Evolutionary conservation across 2,797 vertebrate genomes (phyloP).

Genomic region (Parauchenoglanis ngamensis): DNA sequence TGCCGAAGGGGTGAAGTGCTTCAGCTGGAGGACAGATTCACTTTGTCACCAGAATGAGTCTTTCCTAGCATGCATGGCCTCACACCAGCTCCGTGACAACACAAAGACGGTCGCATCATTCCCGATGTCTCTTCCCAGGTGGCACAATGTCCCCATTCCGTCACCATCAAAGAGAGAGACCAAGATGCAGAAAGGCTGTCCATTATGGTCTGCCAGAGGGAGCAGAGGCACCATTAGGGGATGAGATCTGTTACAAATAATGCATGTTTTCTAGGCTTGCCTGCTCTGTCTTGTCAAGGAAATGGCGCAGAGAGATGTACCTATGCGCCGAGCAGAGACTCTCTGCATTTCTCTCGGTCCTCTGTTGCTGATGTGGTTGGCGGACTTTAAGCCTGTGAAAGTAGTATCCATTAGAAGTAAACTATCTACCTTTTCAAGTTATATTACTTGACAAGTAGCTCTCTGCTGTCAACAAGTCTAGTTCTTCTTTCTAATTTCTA

Average conservation of each 20-base stretch:
- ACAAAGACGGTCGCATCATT: constrained; percentile 76
- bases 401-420: not conserved
- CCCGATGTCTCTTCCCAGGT: constrained; percentile 75
- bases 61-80: constrained; percentile 63
- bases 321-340: constrained; percentile 42
- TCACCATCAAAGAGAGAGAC: constrained; percentile 75
- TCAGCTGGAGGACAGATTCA: constrained; percentile 51
- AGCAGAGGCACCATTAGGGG: constrained; percentile 75
- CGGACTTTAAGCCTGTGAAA: not conserved
- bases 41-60: constrained; percentile 52
- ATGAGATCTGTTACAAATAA: constrained; percentile 80
- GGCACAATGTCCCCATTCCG: constrained; percentile 78
- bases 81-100: constrained; percentile 71
- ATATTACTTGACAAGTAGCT: not conserved
- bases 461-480: not conserved
- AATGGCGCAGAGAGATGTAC: constrained; percentile 30
- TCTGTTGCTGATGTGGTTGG: not conserved
- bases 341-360: not conserved
- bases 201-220: constrained; percentile 77
- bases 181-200: constrained; percentile 73
- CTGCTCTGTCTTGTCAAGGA: constrained; percentile 67
- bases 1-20: constrained; percentile 10
- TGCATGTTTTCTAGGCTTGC: constrained; percentile 73
- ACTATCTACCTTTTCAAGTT: not conserved
- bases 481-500: not conserved